Percentiles rank a stretch among this genome's conserved stretches.
Evolutionary conservation across 1,140 invertebrate genomes (phyloP).

Genomic region (Leptonema lineaticorne): DNA sequence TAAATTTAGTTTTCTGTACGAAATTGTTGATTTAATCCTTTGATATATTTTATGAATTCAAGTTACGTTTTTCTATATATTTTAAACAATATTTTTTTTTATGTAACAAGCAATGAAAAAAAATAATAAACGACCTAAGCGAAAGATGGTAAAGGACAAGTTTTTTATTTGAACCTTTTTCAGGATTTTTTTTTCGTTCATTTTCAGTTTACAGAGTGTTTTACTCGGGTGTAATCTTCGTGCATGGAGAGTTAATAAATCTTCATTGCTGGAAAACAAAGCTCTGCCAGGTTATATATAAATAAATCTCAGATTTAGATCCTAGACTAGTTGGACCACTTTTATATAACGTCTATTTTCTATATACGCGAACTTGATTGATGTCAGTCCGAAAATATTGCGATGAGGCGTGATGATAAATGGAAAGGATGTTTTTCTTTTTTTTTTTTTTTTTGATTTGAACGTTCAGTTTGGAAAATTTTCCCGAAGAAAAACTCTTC

Average conservation of each 20-base stretch:
- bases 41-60: no score
- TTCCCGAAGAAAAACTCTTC: no score
- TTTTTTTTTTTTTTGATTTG: not conserved
- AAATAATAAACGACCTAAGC: no score
- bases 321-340: slow-evolving; percentile 1
- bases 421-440: no score
- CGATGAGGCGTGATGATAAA: slow-evolving; percentile 19
- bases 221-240: not conserved
- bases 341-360: not conserved
- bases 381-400: not conserved
- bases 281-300: not conserved
- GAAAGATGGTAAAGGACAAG: no score
- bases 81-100: no score
- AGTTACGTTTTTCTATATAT: no score
- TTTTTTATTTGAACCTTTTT: not conserved
- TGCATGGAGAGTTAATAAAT: not conserved
- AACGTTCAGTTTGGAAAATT: no score
- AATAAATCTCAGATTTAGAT: slow-evolving; percentile 3
- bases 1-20: no score
- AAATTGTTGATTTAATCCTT: no score
- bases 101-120: no score
- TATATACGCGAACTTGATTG: not conserved
- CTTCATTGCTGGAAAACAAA: not conserved
- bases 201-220: not conserved
- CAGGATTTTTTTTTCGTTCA: not conserved